Evolutionary conservation across 1,140 invertebrate genomes (phyloP).

Genomic region (Protaetia brevitarsis): DNA sequence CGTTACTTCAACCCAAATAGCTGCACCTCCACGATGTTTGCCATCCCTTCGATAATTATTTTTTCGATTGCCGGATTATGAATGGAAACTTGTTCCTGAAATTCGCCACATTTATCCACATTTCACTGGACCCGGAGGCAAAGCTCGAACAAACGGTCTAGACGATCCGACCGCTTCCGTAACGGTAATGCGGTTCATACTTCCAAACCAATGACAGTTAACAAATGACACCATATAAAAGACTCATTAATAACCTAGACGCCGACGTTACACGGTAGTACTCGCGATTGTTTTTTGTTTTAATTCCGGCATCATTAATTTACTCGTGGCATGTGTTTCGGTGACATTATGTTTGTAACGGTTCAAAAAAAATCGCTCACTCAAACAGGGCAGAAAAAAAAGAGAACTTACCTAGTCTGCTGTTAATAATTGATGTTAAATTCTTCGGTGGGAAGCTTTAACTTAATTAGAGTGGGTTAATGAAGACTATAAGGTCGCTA

Average conservation of each 20-base stretch:
- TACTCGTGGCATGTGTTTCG: background rate
- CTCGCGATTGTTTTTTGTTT: slow-evolving; percentile 3
- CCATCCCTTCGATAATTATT: background rate
- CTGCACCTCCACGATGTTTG: background rate
- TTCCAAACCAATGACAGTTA: background rate
- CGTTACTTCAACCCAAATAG: no score
- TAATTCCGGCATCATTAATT: slow-evolving; percentile 4
- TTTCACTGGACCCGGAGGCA: background rate
- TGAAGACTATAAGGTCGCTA: background rate
- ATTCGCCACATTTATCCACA: background rate
- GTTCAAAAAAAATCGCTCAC: background rate
- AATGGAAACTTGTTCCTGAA: background rate
- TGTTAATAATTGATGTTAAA: slow-evolving; percentile 16
- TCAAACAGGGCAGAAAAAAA: background rate
- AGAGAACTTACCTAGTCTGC: background rate
- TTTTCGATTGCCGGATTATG: background rate
- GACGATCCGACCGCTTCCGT: background rate
- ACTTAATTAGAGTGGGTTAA: background rate
- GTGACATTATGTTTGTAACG: background rate
- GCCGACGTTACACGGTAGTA: slow-evolving; percentile 3
- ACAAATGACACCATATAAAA: slow-evolving; percentile 17
- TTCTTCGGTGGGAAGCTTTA: background rate
- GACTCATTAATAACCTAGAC: slow-evolving; percentile 1
- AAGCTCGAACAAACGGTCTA: background rate
- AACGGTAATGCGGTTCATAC: background rate